A percentile compares a stretch with the other conserved stretches of the same genome.
Evolutionary conservation across 2,888 invertebrate genomes (phyloP).

Genomic region (Epicampocera succincta): DNA sequence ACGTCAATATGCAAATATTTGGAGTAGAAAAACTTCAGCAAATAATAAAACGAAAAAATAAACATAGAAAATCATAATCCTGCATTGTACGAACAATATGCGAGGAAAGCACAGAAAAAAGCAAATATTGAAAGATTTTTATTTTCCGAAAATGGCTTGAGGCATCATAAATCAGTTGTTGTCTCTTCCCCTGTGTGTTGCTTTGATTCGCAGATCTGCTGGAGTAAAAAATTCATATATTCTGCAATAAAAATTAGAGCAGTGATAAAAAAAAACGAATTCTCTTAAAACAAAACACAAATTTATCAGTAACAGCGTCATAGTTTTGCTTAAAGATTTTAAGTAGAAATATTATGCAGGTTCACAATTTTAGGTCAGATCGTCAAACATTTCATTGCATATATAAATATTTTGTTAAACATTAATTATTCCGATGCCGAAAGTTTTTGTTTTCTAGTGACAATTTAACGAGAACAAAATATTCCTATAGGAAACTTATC

Average conservation of each 20-base stretch:
- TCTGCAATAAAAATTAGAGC: neutral
- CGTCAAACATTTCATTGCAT: too few species aligned
- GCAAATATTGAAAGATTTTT: conserved; percentile 8
- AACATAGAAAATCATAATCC: conserved; percentile 9
- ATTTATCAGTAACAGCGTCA: too few species aligned
- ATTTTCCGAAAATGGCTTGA: neutral
- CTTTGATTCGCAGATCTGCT: neutral
- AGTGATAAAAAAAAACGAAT: too few species aligned
- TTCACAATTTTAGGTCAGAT: too few species aligned
- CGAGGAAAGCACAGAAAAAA: neutral
- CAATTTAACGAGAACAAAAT: too few species aligned
- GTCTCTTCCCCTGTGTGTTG: neutral
- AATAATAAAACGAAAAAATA: conserved; percentile 2
- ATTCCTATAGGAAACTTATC: too few species aligned
- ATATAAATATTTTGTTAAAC: too few species aligned
- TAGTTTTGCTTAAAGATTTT: too few species aligned
- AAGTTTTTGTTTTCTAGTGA: too few species aligned
- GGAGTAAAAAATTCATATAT: neutral
- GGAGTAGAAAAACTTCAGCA: neutral
- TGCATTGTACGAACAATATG: neutral
- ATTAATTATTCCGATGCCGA: too few species aligned
- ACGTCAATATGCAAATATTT: conserved; percentile 38
- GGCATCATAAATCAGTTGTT: conserved; percentile 16
- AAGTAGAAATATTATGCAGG: too few species aligned
- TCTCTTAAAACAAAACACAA: too few species aligned